Evolutionary conservation across 2,113 vertebrate genomes (phyloP).

Genomic region (Corythoichthys intestinalis): DNA sequence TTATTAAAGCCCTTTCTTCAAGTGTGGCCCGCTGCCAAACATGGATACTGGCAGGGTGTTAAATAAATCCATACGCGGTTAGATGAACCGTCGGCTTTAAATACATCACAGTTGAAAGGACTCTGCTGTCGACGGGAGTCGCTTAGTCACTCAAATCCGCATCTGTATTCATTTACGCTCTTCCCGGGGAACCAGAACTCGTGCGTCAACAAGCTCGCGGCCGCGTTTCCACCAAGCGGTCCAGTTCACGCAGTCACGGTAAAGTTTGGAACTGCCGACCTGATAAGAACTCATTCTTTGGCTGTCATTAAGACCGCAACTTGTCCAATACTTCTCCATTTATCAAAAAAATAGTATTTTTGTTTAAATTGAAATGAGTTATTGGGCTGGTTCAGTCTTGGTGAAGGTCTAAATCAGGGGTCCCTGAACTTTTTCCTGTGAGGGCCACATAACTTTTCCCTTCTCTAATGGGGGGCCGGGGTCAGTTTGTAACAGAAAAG

Average conservation of each 20-base stretch:
- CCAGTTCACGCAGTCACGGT: not conserved
- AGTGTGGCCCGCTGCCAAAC: conserved; percentile 18
- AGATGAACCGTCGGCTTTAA: conserved; percentile 23
- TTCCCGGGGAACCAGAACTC: not conserved
- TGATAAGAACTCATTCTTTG: not conserved
- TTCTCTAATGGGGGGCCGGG: too few relatives aligned
- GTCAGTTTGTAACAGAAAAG: too few relatives aligned
- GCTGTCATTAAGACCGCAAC: too few relatives aligned
- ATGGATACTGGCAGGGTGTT: conserved; percentile 34
- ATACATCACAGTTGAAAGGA: conserved; percentile 16
- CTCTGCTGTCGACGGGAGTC: not conserved
- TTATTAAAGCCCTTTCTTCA: conserved; percentile 55
- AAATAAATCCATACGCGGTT: conserved; percentile 32
- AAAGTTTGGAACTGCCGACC: not conserved
- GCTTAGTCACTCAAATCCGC: not conserved
- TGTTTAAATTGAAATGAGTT: too few relatives aligned
- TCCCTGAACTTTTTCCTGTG: too few relatives aligned
- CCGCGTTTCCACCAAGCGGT: not conserved
- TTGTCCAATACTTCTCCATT: too few relatives aligned
- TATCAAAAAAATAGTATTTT: too few relatives aligned
- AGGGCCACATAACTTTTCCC: too few relatives aligned
- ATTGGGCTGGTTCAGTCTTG: too few relatives aligned
- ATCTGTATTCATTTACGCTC: not conserved
- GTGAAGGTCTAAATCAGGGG: too few relatives aligned
- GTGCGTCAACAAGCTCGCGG: not conserved